These are phyloP conservation scores for Anadara kagoshimensis DNA, from an alignment of 1,140 invertebrate genomes.

Conservation along the genomic window DNA sequence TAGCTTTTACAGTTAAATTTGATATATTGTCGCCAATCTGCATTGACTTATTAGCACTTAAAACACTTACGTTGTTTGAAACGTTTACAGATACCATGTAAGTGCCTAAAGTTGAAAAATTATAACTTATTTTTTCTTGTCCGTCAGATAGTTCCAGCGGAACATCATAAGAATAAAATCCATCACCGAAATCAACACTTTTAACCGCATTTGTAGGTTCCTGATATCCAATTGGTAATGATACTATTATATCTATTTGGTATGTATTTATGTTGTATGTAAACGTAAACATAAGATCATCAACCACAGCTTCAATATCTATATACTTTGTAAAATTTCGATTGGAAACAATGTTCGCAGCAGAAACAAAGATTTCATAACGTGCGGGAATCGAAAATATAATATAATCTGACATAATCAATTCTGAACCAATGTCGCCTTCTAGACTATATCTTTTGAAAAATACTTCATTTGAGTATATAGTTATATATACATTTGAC, in stretches of 20 bases:
- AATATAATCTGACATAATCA: too few species aligned
- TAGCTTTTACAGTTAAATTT: not conserved
- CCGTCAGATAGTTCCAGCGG: not conserved
- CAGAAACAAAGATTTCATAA: not conserved
- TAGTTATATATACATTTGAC: conserved; percentile 1
- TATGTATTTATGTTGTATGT: conserved; percentile 3
- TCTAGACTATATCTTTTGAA: too few species aligned
- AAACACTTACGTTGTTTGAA: conserved; percentile 13
- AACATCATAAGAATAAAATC: not conserved
- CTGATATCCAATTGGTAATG: not conserved
- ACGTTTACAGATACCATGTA: not conserved
- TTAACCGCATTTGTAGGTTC: conserved; percentile 16
- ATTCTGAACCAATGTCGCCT: too few species aligned
- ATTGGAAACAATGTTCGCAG: conserved; percentile 4
- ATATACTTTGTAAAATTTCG: not conserved
- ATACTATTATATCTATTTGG: conserved; percentile 9
- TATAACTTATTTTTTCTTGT: not conserved
- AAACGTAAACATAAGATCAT: not conserved
- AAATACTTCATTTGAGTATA: not conserved
- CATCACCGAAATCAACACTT: conserved; percentile 17
- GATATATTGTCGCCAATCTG: conserved; percentile 12
- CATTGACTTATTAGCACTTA: not conserved
- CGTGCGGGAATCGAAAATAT: not conserved
- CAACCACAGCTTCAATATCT: conserved; percentile 1
- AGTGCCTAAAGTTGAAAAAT: conserved; percentile 10